These are phyloP conservation scores for Columba livia DNA, from an alignment of 2,113 vertebrate genomes.

Conservation along the genomic window DNA sequence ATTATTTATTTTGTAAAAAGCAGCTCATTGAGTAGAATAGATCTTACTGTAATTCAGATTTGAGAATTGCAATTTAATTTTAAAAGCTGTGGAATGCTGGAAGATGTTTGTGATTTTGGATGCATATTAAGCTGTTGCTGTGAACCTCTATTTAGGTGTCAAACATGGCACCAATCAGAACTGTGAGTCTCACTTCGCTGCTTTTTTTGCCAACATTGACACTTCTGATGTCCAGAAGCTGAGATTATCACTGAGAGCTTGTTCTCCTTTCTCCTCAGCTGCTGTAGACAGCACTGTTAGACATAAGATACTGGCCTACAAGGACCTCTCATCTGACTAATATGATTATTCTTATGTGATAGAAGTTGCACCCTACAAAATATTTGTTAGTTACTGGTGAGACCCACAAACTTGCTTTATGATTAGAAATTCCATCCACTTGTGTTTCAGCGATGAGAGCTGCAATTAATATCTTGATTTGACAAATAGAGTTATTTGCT, in stretches of 20 bases:
- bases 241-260: not conserved
- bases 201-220: not conserved
- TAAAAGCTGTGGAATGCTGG: not conserved
- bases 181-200: not conserved
- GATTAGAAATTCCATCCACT: not conserved
- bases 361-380: not conserved
- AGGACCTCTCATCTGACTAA: not conserved
- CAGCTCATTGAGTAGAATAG: not conserved
- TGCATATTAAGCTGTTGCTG: not conserved
- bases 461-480: not conserved
- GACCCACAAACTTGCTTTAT: not conserved
- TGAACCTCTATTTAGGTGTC: not conserved
- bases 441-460: rapidly evolving
- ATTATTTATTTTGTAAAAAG: not conserved
- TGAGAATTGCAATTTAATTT: not conserved
- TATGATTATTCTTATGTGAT: not conserved
- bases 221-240: not conserved
- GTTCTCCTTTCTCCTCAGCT: not conserved
- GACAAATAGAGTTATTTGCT: not conserved
- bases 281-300: not conserved
- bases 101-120: not conserved
- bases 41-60: not conserved
- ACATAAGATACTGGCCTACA: not conserved
- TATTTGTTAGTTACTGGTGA: not conserved
- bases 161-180: not conserved